Evolutionary conservation across 2,113 vertebrate genomes (phyloP).

Genomic region (Scophthalmus maximus): DNA sequence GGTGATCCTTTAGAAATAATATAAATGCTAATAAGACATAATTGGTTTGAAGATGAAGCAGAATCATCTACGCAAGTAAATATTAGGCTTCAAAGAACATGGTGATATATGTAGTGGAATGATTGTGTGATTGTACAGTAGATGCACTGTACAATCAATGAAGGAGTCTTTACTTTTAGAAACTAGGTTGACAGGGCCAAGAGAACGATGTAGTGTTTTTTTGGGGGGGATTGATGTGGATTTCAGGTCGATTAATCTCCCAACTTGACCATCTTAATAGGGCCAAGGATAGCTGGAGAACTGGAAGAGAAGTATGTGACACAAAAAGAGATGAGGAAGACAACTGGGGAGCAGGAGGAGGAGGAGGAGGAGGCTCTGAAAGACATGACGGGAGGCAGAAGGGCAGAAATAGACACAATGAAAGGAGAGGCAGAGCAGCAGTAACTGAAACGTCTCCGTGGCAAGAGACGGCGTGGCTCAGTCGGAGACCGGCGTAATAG

Average conservation of each 20-base stretch:
- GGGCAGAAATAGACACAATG: conserved; percentile 51
- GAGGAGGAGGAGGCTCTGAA: conserved; percentile 31
- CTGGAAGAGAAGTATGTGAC: conserved; percentile 33
- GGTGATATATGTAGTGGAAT: background rate
- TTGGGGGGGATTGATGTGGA: conserved; percentile 55
- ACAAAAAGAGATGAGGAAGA: conserved; percentile 29
- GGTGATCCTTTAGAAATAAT: too few species aligned
- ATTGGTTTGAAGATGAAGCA: too few species aligned
- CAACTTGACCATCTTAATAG: conserved; percentile 55
- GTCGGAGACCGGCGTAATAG: conserved; percentile 60
- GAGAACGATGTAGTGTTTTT: background rate
- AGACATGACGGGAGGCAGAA: conserved; percentile 34
- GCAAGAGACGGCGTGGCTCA: conserved; percentile 28
- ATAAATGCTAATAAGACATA: too few species aligned
- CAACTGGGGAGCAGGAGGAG: conserved; percentile 28
- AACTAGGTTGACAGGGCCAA: conserved; percentile 52
- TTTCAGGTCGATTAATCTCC: conserved; percentile 60
- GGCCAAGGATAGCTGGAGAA: conserved; percentile 59
- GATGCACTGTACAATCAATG: background rate
- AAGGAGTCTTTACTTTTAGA: conserved; percentile 4
- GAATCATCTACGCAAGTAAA: background rate
- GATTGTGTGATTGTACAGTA: background rate
- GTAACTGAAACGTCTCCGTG: conserved; percentile 17
- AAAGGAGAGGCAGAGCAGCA: conserved; percentile 14
- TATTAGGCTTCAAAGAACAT: background rate